Evolutionary conservation across 2,888 invertebrate genomes (phyloP).

Genomic region (Mimas tiliae): DNA sequence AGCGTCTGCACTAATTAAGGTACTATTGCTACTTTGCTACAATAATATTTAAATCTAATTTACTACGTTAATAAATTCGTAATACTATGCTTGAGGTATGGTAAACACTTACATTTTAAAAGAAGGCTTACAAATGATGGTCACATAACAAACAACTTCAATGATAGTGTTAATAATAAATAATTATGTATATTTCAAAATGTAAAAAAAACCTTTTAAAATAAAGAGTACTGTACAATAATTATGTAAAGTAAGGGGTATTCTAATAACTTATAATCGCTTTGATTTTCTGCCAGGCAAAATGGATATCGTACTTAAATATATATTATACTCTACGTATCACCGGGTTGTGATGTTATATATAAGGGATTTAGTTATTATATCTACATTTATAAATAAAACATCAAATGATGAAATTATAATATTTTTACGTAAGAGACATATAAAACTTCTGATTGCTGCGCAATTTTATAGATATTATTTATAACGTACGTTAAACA

Average conservation of each 20-base stretch:
- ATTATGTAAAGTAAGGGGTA: no score
- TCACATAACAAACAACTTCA: conserved; percentile 8
- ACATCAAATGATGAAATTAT: background rate
- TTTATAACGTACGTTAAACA: no score
- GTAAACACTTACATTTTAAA: conserved; percentile 21
- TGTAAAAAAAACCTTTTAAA: no score
- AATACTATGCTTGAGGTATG: conserved; percentile 10
- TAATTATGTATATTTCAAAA: no score
- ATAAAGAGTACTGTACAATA: no score
- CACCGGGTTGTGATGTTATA: background rate
- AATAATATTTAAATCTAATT: conserved; percentile 5
- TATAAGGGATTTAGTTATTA: background rate
- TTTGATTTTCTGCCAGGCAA: background rate
- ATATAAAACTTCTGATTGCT: background rate
- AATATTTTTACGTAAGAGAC: background rate
- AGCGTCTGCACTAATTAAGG: conserved; percentile 20
- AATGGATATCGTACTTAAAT: background rate
- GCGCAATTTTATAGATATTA: no score
- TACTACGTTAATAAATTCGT: conserved; percentile 12
- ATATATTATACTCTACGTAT: background rate
- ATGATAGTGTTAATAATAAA: no score
- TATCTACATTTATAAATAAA: background rate
- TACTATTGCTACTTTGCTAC: conserved; percentile 16
- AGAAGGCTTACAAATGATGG: conserved; percentile 2
- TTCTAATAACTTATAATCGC: background rate